phyloP scores from a whole-genome alignment of 2,113 vertebrate genomes.

The Hiodon tergisus region DNA sequence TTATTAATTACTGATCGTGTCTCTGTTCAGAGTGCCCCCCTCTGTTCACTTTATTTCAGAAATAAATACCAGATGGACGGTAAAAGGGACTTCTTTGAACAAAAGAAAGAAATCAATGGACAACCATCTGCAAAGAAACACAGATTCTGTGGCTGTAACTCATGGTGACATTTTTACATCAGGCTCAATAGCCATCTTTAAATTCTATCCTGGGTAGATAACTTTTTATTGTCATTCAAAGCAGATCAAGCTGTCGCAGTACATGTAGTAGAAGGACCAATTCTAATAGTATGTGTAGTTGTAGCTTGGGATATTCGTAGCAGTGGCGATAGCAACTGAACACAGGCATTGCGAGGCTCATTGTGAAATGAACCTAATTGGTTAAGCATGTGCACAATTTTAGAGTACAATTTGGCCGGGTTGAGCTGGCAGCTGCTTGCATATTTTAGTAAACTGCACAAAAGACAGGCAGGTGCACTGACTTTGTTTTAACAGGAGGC shows the following conservation, averaged over 20 bases:
- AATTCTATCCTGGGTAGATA: slow-evolving; percentile 33
- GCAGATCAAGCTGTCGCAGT: slow-evolving; percentile 10
- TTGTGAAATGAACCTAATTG: neutral
- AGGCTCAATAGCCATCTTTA: slow-evolving; percentile 26
- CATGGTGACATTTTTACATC: slow-evolving; percentile 36
- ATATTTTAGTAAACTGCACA: slow-evolving; percentile 11
- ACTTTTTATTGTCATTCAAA: slow-evolving; percentile 30
- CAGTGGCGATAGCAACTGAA: neutral
- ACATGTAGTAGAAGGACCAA: neutral
- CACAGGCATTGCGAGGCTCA: neutral
- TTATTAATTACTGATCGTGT: too few relatives aligned
- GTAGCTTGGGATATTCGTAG: neutral
- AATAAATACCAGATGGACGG: slow-evolving; percentile 40
- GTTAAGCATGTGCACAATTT: slow-evolving; percentile 1
- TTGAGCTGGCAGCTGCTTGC: neutral
- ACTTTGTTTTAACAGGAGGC: slow-evolving; percentile 7
- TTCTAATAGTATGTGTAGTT: neutral
- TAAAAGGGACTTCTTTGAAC: slow-evolving; percentile 31
- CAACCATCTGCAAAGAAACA: slow-evolving; percentile 26
- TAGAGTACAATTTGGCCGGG: neutral
- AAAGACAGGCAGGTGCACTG: neutral
- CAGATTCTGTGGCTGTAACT: slow-evolving; percentile 37
- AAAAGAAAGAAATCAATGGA: slow-evolving; percentile 29
- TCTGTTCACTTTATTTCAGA: neutral
- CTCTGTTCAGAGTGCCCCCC: too few relatives aligned